A percentile compares a stretch with the other conserved stretches of the same genome.
Evolutionary conservation across 2,113 vertebrate genomes (phyloP).

Genomic region (Osmerus eperlanus): DNA sequence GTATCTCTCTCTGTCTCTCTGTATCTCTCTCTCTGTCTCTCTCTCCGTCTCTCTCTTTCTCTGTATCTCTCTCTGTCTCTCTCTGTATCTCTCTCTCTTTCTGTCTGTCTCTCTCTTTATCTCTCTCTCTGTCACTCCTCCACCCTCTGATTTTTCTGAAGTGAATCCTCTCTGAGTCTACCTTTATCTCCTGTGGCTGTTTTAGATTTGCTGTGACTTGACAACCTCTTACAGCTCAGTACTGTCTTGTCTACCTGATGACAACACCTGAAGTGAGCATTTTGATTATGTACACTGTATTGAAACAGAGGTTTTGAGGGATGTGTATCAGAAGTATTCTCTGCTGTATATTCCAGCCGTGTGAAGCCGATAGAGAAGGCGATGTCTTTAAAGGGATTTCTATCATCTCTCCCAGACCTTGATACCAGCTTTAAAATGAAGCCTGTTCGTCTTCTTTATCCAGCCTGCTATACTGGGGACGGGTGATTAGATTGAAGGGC

Average conservation of each 20-base stretch:
- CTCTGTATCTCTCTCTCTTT: not conserved
- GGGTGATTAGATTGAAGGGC: conserved; percentile 57
- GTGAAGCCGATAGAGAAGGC: conserved; percentile 32
- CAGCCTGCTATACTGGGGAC: conserved; percentile 29
- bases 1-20: too few relatives aligned
- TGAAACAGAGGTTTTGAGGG: conserved; percentile 33
- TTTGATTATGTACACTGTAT: not conserved
- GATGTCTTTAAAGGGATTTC: conserved; percentile 40
- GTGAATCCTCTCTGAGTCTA: conserved; percentile 23
- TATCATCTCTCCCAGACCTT: conserved; percentile 47
- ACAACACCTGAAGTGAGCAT: conserved; percentile 21
- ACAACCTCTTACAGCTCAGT: conserved; percentile 25
- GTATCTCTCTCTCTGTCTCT: too few relatives aligned
- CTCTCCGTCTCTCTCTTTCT: too few relatives aligned
- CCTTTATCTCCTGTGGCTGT: conserved; percentile 34
- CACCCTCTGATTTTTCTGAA: conserved; percentile 32
- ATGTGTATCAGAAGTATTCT: conserved; percentile 41
- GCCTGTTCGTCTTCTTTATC: conserved; percentile 43
- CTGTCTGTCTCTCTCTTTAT: not conserved
- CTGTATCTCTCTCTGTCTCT: too few relatives aligned
- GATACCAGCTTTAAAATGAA: conserved; percentile 42
- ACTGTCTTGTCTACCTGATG: conserved; percentile 24
- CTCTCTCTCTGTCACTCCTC: conserved; percentile 1
- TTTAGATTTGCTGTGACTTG: conserved; percentile 44
- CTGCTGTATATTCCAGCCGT: conserved; percentile 24